Evolutionary conservation across 2,888 invertebrate genomes (phyloP).

Genomic region (Thymelicus lineola): DNA sequence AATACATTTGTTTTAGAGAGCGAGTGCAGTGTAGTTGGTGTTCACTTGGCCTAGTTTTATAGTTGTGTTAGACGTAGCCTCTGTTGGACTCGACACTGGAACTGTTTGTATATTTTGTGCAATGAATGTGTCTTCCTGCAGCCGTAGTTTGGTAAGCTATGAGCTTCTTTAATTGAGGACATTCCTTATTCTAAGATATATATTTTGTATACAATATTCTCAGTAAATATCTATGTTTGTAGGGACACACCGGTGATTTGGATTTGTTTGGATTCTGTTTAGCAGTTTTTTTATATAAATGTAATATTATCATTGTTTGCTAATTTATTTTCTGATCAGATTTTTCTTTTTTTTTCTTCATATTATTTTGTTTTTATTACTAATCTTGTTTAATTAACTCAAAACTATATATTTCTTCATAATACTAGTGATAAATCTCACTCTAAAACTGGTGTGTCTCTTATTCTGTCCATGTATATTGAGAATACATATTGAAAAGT

Average conservation of each 20-base stretch:
- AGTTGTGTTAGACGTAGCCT: background rate
- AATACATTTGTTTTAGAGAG: background rate
- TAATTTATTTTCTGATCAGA: too few relatives aligned
- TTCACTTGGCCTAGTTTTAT: background rate
- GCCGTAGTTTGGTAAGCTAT: slow-evolving; percentile 18
- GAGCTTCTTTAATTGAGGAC: slow-evolving; percentile 43
- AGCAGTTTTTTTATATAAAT: background rate
- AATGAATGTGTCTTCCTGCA: slow-evolving; percentile 38
- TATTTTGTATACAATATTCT: slow-evolving; percentile 28
- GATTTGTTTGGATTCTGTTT: background rate
- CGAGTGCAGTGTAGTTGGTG: background rate
- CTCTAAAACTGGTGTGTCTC: slow-evolving; percentile 19
- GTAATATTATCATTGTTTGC: too few relatives aligned
- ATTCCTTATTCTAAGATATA: slow-evolving; percentile 49
- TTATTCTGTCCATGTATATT: slow-evolving; percentile 25
- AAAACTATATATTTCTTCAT: too few relatives aligned
- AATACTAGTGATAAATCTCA: too few relatives aligned
- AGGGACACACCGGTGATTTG: slow-evolving; percentile 1
- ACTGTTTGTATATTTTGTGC: slow-evolving; percentile 43
- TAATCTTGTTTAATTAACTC: too few relatives aligned
- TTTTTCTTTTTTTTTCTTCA: too few relatives aligned
- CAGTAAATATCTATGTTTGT: slow-evolving; percentile 21
- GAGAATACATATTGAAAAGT: slow-evolving; percentile 7
- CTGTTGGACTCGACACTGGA: background rate
- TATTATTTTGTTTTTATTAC: too few relatives aligned